These are phyloP conservation scores for Neosilurus hyrtlii DNA, from an alignment of 2,797 vertebrate genomes.

Conservation along the genomic window DNA sequence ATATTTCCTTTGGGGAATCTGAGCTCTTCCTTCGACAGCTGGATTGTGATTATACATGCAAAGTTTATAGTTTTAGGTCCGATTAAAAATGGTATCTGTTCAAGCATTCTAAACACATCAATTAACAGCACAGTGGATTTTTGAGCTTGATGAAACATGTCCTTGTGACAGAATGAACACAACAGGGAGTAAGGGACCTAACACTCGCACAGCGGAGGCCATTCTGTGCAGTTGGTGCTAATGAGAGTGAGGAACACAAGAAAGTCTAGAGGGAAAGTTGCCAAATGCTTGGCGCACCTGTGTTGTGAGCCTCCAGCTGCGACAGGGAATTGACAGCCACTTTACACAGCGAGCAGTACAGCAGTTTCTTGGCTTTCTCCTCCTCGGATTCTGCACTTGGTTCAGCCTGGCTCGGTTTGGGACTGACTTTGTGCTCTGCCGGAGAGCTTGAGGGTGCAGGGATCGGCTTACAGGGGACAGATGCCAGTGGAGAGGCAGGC, in stretches of 20 bases:
- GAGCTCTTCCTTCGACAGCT: background rate
- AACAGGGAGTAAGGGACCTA: background rate
- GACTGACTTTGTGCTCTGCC: constrained; percentile 68
- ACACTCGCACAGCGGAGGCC: background rate
- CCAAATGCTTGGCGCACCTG: constrained; percentile 72
- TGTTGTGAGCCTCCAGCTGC: constrained; percentile 95
- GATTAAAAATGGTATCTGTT: background rate
- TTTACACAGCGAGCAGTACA: constrained; percentile 98
- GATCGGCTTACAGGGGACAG: constrained; percentile 58
- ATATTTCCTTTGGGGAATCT: background rate
- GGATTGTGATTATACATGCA: too few species aligned
- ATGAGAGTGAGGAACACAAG: constrained; percentile 34
- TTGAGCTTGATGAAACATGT: background rate
- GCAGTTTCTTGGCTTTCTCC: constrained; percentile 94
- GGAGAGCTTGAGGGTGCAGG: constrained; percentile 71
- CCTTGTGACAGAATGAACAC: constrained; percentile 6
- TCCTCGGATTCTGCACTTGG: constrained; percentile 83
- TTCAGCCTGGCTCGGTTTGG: constrained; percentile 58
- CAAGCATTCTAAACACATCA: constrained; percentile 13
- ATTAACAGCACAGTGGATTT: background rate
- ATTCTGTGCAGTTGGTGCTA: constrained; percentile 15
- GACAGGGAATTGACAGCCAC: constrained; percentile 96
- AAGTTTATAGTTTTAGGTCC: background rate
- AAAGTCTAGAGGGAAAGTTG: background rate
- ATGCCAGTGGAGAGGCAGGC: constrained; percentile 34